Evolutionary conservation across 2,113 vertebrate genomes (phyloP).

Genomic region (human): DNA sequence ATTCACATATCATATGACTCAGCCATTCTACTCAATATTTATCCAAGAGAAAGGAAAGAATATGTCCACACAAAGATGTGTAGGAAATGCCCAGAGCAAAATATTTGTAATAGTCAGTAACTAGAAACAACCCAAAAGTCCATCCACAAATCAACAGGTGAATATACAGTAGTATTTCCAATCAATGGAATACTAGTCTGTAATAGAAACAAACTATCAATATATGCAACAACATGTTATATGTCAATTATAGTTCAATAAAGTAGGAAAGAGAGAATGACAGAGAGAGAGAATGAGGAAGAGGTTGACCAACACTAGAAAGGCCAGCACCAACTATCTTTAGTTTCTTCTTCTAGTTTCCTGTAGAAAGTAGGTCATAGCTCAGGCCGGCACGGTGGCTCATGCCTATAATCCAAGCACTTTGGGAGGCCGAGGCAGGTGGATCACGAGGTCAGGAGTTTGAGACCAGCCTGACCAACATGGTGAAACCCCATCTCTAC

Average conservation of each 20-base stretch:
- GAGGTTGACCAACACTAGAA: background rate
- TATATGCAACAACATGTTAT: background rate
- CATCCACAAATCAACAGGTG: background rate
- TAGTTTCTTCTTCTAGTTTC: background rate
- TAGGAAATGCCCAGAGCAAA: background rate
- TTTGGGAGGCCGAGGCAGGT: too few relatives aligned
- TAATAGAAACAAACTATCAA: background rate
- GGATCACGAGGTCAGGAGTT: too few relatives aligned
- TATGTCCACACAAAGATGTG: background rate
- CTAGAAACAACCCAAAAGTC: background rate
- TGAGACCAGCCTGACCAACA: too few relatives aligned
- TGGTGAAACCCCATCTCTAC: too few relatives aligned
- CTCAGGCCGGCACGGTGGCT: too few relatives aligned
- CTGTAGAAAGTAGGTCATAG: background rate
- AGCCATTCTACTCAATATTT: background rate
- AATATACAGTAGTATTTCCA: background rate
- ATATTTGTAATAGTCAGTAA: background rate
- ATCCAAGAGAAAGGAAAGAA: background rate
- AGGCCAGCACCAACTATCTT: background rate
- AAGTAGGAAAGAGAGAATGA: background rate
- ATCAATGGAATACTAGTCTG: background rate
- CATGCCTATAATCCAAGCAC: too few relatives aligned
- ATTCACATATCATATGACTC: background rate
- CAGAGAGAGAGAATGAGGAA: background rate
- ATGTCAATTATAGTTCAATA: background rate